phyloP scores from a whole-genome alignment of 1,140 invertebrate genomes.

The Cylas formicarius region DNA sequence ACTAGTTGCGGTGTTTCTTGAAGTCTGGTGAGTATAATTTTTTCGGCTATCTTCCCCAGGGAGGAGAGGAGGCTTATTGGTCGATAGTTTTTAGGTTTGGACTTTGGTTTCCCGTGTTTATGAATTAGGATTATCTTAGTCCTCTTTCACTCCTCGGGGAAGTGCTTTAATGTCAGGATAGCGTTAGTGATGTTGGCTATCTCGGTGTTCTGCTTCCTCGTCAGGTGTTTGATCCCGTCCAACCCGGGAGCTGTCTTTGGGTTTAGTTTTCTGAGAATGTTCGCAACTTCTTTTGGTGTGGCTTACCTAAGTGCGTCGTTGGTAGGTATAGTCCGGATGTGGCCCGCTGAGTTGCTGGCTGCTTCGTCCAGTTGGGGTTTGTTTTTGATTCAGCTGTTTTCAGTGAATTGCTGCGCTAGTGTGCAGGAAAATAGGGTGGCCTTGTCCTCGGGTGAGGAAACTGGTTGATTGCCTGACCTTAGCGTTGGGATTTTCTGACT shows the following conservation, averaged over 20 bases:
- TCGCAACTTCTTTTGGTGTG: slow-evolving; percentile 1
- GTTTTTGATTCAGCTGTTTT: too few relatives aligned
- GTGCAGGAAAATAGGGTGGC: too few relatives aligned
- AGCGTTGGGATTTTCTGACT: too few relatives aligned
- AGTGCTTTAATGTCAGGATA: slow-evolving; percentile 12
- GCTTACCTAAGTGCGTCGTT: too few relatives aligned
- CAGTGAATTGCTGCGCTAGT: too few relatives aligned
- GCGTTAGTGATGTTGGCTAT: slow-evolving; percentile 16
- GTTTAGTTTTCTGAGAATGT: slow-evolving; percentile 5
- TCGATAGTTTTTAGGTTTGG: slow-evolving; percentile 26
- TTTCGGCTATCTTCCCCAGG: slow-evolving; percentile 37
- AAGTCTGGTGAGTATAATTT: slow-evolving; percentile 16
- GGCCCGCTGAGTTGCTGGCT: too few relatives aligned
- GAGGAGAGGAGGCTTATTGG: slow-evolving; percentile 38
- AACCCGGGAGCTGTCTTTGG: slow-evolving; percentile 24
- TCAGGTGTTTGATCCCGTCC: slow-evolving; percentile 30
- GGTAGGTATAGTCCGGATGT: too few relatives aligned
- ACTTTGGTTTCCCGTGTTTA: slow-evolving; percentile 39
- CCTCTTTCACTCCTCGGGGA: slow-evolving; percentile 34
- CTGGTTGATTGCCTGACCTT: too few relatives aligned
- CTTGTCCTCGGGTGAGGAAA: too few relatives aligned
- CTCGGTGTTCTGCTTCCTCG: slow-evolving; percentile 14
- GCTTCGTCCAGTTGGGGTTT: too few relatives aligned
- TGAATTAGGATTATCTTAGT: slow-evolving; percentile 36
- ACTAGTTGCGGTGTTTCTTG: slow-evolving; percentile 26